phyloP scores from a whole-genome alignment of 2,113 vertebrate species.

The Myxocyprinus asiaticus region DNA sequence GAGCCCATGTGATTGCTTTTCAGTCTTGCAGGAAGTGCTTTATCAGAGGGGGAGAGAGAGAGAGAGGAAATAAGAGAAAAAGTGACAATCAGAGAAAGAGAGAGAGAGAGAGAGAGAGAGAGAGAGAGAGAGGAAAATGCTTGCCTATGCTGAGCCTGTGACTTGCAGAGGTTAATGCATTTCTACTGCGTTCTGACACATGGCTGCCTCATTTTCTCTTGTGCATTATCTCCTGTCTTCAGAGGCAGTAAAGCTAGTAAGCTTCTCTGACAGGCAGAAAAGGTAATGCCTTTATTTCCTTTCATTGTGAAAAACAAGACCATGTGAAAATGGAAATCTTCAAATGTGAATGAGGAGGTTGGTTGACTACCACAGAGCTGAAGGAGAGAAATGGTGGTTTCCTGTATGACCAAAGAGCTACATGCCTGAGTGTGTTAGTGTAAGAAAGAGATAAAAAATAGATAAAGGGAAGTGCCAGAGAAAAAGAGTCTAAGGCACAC shows the following conservation, averaged over 20 bases:
- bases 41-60: constrained; percentile 4
- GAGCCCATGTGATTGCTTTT: neutral
- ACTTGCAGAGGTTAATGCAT: constrained; percentile 48
- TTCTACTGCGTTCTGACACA: constrained; percentile 47
- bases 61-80: constrained; percentile 10
- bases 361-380: constrained; percentile 17
- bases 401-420: constrained; percentile 3
- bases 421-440: no score
- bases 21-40: neutral
- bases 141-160: constrained; percentile 21
- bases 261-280: constrained; percentile 42
- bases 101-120: no score
- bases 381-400: constrained; percentile 15
- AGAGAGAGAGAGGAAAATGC: constrained; percentile 1
- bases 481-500: constrained; percentile 14
- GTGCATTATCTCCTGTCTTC: constrained; percentile 53
- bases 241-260: constrained; percentile 51
- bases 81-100: neutral
- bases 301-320: constrained; percentile 52
- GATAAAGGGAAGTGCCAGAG: constrained; percentile 26
- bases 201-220: constrained; percentile 49
- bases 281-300: constrained; percentile 43
- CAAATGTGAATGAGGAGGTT: constrained; percentile 2
- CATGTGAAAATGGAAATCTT: constrained; percentile 47
- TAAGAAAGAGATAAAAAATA: neutral